phyloP scores from a whole-genome alignment of 2,113 vertebrate genomes.

The Asarcornis scutulata region DNA sequence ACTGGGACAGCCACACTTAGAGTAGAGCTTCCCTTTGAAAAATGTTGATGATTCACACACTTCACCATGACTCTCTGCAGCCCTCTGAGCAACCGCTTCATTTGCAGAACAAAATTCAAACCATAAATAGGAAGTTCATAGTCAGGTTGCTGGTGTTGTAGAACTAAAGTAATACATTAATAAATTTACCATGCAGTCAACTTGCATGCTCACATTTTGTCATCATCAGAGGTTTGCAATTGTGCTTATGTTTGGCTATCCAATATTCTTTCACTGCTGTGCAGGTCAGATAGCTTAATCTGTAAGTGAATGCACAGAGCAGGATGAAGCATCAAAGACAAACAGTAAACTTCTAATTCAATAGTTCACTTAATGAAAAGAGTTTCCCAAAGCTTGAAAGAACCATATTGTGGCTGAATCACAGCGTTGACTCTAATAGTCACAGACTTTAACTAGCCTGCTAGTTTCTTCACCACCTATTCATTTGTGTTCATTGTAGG shows the following conservation, averaged over 20 bases:
- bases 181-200: background rate
- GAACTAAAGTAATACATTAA: background rate
- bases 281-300: background rate
- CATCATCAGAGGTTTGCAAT: background rate
- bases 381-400: background rate
- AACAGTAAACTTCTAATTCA: background rate
- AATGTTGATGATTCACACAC: background rate
- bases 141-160: background rate
- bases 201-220: background rate
- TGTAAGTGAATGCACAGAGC: background rate
- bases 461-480: background rate
- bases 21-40: background rate
- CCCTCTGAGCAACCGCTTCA: background rate
- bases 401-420: background rate
- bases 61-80: background rate
- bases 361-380: background rate
- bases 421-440: background rate
- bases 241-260: background rate
- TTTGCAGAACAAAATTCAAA: slow-evolving; percentile 1
- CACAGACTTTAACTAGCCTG: background rate
- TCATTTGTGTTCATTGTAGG: slow-evolving; percentile 5
- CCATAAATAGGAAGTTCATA: slow-evolving; percentile 35
- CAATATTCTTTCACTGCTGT: background rate
- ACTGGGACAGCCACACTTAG: background rate
- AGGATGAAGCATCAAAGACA: background rate